A percentile compares a stretch with the other conserved stretches of the same genome.
Conservation (phyloP, 1,140 invertebrate genomes). For the Ostrea denselamellosa region DNA sequence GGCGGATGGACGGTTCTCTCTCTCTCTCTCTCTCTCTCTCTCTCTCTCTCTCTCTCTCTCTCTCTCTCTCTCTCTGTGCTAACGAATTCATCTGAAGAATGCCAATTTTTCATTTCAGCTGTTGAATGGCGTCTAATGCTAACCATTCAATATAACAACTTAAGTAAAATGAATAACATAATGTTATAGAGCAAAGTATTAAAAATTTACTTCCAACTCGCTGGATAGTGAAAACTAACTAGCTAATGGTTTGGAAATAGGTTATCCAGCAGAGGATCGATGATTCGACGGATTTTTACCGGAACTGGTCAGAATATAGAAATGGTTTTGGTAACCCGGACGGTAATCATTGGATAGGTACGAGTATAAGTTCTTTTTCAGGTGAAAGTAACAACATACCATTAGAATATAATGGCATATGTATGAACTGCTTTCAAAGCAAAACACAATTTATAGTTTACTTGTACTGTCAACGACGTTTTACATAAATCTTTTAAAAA, state of each 20-base stretch:
- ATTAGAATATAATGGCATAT: too few species aligned
- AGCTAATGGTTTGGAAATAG: neutral
- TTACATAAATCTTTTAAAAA: too few species aligned
- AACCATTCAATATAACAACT: neutral
- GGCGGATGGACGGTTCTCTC: slow-evolving; percentile 14
- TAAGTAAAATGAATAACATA: neutral
- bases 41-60: slow-evolving; percentile 13
- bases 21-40: neutral
- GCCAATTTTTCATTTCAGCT: neutral
- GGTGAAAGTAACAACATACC: too few species aligned
- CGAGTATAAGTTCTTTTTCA: too few species aligned
- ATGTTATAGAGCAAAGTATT: neutral
- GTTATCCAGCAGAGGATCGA: neutral
- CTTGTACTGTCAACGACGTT: too few species aligned
- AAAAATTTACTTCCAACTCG: neutral
- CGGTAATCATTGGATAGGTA: slow-evolving; percentile 10
- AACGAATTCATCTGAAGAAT: neutral
- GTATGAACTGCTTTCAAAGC: neutral
- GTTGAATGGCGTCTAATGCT: neutral
- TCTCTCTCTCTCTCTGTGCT: neutral
- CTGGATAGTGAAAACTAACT: neutral
- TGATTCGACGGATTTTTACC: neutral
- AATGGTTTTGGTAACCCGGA: neutral
- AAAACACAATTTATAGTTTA: neutral
- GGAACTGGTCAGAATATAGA: neutral